Evolutionary conservation across 1,140 invertebrate species (phyloP), one percentile per base, ranked within the genome.

Genomic region (Caligus rogercresseyi): DNA sequence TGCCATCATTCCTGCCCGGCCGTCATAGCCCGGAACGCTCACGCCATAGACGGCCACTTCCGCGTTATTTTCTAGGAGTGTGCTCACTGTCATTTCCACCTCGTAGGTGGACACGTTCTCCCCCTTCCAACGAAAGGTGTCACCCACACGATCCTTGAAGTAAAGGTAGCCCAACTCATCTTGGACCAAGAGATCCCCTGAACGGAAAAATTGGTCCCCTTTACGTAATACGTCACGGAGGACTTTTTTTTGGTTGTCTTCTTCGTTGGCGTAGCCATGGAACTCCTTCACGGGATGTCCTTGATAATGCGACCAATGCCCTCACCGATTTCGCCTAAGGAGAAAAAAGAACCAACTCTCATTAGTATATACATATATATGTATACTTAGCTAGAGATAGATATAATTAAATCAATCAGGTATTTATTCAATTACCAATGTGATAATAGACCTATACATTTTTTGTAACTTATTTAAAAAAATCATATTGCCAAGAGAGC

Each of bases 81-180:
- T 88, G 65, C 89, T 94, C 0, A 98, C 80, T 60, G 91, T 81
- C 1, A 83, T 87, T 75, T 99, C 95, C 1, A 99, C 86, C 78
- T 99, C 96, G 2, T 87, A 86, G 0, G 96, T 98, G 2, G 89
- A 95, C 1, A 98, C 94, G 74, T 99, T 99, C 77, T 99, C 96
- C n/a, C 95, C 94, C 72, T 90, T 89, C 78, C 79, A 81, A 18
- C 61, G 56, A 57, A 92, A 98, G 1, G 94, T 98, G 72, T 98
- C 95, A 1, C 94, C 95, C 0, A 90, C 95, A 69, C 95, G 80
- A 72, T 98, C 93, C 69, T 85, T 87, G 75, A 98, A 98, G 73
- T 83, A 97, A 25, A 98, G 76, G 75, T 96, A 93, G 14, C 94
- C 94, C 16, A 86, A 80, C 67, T 93, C 84, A 72, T 98, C 93